Evolutionary conservation across 2,888 invertebrate species (phyloP).

Genomic region (Phragmatobia fuliginosa): DNA sequence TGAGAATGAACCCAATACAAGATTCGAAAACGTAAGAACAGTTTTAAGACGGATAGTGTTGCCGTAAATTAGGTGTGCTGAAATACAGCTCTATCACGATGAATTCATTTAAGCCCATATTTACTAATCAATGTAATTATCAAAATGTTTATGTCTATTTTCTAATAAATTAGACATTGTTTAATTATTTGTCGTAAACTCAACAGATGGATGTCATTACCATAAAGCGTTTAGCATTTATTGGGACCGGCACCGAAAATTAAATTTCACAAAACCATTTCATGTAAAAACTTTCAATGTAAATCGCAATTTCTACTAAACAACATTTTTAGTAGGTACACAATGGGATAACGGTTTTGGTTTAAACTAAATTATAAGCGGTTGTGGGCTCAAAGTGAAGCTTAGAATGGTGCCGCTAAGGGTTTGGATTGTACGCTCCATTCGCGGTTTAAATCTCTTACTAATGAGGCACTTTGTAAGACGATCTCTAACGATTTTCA

Average conservation of each 20-base stretch:
- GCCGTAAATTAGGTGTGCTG: neutral
- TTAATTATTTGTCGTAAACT: neutral
- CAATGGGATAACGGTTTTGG: conserved; percentile 2
- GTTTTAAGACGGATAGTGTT: neutral
- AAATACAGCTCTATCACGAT: neutral
- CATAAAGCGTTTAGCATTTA: neutral
- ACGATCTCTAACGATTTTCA: conserved; percentile 10
- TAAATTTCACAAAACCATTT: neutral
- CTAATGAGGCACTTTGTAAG: conserved; percentile 25
- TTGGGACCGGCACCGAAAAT: neutral
- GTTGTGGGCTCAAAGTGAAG: conserved; percentile 14
- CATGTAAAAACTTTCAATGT: neutral
- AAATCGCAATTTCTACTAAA: neutral
- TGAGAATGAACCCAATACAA: no score
- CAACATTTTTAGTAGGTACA: neutral
- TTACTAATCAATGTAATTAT: neutral
- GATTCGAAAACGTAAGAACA: neutral
- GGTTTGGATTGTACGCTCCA: conserved; percentile 13
- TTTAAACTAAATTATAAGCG: conserved; percentile 6
- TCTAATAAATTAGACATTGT: neutral
- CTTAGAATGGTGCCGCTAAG: conserved; percentile 16
- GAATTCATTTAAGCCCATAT: neutral
- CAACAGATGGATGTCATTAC: neutral
- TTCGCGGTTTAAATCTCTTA: conserved; percentile 19
- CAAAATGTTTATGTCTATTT: neutral